Conservation (phyloP, 2,113 vertebrate genomes). For the Cynocephalus volans region DNA sequence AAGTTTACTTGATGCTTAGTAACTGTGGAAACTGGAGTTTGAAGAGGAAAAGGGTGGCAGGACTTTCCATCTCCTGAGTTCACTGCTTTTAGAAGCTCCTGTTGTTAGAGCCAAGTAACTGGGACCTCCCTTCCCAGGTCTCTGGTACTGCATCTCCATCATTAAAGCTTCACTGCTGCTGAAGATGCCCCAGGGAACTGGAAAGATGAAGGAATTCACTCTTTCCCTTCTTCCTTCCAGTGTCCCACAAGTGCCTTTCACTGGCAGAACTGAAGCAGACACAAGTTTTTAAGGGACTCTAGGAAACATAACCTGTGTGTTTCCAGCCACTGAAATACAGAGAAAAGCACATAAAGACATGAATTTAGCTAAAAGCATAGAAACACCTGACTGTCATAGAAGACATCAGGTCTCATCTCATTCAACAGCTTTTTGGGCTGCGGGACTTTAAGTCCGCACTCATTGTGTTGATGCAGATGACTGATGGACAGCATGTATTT, state of each 20-base stretch:
- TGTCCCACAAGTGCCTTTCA: neutral
- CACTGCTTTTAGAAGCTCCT: neutral
- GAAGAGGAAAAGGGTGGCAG: neutral
- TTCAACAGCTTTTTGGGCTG: neutral
- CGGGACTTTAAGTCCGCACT: neutral
- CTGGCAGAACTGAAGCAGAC: neutral
- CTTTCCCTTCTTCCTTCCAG: neutral
- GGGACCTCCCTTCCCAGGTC: neutral
- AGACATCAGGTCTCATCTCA: neutral
- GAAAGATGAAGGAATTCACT: neutral
- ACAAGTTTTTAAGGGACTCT: neutral
- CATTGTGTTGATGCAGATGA: neutral
- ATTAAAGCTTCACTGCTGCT: neutral
- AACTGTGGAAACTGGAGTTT: neutral
- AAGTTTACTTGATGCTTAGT: neutral
- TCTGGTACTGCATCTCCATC: neutral
- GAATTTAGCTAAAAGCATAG: neutral
- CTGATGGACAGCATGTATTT: neutral
- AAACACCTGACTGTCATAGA: neutral
- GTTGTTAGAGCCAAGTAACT: neutral
- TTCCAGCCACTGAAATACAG: neutral
- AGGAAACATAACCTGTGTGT: neutral
- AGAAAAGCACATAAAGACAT: neutral
- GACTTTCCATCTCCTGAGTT: neutral
- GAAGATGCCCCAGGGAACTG: neutral